A percentile compares a stretch with the other conserved stretches of the same genome.
Evolutionary conservation across 2,888 invertebrate species (phyloP).

Genomic region (Dermolepida albohirtum): DNA sequence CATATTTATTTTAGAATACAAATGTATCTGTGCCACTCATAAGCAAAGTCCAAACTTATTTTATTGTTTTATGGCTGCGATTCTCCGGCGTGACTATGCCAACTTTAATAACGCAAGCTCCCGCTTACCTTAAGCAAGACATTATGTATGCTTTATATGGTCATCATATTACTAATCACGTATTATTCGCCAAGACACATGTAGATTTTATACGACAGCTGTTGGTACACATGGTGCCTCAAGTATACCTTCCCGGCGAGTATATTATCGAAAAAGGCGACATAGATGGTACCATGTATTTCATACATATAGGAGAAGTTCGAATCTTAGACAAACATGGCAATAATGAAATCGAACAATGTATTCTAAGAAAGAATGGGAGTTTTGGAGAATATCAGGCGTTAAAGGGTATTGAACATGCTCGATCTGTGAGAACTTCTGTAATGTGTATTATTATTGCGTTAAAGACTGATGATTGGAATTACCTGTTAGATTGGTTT

Average conservation of each 20-base stretch:
- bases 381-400: conserved; percentile 49
- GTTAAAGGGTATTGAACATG: conserved; percentile 41
- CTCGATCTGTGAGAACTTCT: conserved; percentile 44
- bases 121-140: conserved; percentile 54
- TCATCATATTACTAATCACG: conserved; percentile 65
- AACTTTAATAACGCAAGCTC: conserved; percentile 43
- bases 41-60: conserved; percentile 69
- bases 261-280: conserved; percentile 70
- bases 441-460: conserved; percentile 44
- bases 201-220: conserved; percentile 67
- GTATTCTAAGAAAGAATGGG: conserved; percentile 6
- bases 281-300: conserved; percentile 68
- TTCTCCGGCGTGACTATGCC: conserved; percentile 67
- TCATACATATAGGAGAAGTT: conserved; percentile 69
- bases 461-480: conserved; percentile 43
- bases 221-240: conserved; percentile 67
- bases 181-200: conserved; percentile 66
- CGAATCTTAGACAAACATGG: conserved; percentile 39
- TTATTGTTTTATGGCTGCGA: conserved; percentile 67
- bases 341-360: conserved; percentile 40
- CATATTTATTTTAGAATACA: conserved; percentile 34
- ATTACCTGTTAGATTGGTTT: conserved; percentile 47
- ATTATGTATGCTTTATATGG: conserved; percentile 68
- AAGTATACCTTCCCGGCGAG: conserved; percentile 68
- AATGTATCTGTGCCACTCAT: conserved; percentile 52